phyloP scores from a whole-genome alignment of 2,888 invertebrate genomes.

The Caenorhabditis sp. region DNA sequence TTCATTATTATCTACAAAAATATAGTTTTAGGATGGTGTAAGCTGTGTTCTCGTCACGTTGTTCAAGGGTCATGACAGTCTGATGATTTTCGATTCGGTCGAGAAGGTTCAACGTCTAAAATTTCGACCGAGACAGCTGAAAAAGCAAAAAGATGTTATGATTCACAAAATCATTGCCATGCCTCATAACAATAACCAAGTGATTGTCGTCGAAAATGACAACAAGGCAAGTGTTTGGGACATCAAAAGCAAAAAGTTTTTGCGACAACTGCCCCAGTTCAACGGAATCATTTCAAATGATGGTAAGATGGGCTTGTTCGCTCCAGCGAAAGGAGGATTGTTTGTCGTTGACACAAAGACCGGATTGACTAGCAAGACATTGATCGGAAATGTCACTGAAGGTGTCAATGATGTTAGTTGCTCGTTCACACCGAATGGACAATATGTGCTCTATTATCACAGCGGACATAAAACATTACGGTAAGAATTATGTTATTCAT shows the following conservation, averaged over 20 bases:
- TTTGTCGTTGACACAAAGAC: conserved; percentile 87
- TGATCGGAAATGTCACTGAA: conserved; percentile 88
- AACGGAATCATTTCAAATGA: conserved; percentile 72
- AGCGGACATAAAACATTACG: conserved; percentile 91
- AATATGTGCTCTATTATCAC: conserved; percentile 95
- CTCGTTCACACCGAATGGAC: conserved; percentile 89
- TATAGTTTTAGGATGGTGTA: conserved; percentile 27
- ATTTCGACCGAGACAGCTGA: conserved; percentile 58
- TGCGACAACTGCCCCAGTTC: conserved; percentile 57
- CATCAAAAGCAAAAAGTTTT: conserved; percentile 47
- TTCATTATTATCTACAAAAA: neutral
- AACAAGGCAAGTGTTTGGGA: conserved; percentile 61
- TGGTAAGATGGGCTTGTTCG: conserved; percentile 86
- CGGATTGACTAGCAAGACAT: conserved; percentile 85
- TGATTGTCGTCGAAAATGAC: conserved; percentile 64
- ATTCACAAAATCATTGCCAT: conserved; percentile 55
- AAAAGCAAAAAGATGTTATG: conserved; percentile 61
- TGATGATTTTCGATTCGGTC: conserved; percentile 54
- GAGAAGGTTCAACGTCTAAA: conserved; percentile 57
- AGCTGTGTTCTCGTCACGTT: conserved; percentile 36
- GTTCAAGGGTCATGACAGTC: conserved; percentile 60
- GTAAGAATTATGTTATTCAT: conserved; percentile 6
- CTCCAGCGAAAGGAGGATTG: conserved; percentile 88
- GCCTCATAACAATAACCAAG: conserved; percentile 53
- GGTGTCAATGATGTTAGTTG: conserved; percentile 95